Conservation (phyloP, 2,888 invertebrate species). For the Geotrupes spiniger region DNA sequence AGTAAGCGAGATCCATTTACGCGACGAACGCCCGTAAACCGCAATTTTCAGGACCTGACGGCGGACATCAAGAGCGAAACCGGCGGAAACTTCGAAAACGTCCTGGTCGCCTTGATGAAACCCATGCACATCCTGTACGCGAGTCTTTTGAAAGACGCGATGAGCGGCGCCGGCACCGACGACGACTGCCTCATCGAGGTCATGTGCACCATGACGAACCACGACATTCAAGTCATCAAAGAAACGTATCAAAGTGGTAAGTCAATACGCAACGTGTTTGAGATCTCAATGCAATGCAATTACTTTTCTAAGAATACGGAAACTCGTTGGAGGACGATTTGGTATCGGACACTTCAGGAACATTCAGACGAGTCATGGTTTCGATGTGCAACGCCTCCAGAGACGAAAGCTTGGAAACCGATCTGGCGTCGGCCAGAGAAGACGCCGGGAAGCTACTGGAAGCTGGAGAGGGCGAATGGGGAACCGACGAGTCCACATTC, state of each 20-base stretch:
- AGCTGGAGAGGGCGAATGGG: conserved; percentile 66
- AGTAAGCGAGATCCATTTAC: too few relatives aligned
- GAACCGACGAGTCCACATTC: conserved; percentile 83
- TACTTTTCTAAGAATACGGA: conserved; percentile 64
- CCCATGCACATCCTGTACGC: conserved; percentile 78
- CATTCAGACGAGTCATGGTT: conserved; percentile 85
- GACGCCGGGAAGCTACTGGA: conserved; percentile 79
- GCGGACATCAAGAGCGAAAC: conserved; percentile 84
- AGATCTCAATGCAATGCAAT: conserved; percentile 59
- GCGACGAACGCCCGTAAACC: too few relatives aligned
- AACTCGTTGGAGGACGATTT: conserved; percentile 76
- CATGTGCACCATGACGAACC: conserved; percentile 81
- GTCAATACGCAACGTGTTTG: conserved; percentile 62
- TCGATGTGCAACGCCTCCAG: conserved; percentile 80
- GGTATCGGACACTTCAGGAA: conserved; percentile 84
- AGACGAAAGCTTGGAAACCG: conserved; percentile 74
- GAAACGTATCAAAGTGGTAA: conserved; percentile 74
- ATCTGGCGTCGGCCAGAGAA: conserved; percentile 68
- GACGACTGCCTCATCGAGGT: conserved; percentile 86
- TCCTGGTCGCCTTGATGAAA: conserved; percentile 69
- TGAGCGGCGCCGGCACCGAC: conserved; percentile 90
- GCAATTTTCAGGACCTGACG: conserved; percentile 72
- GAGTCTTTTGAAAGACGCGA: conserved; percentile 74
- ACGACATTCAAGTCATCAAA: conserved; percentile 75
- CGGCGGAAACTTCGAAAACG: conserved; percentile 81